Conservation (phyloP, 2,888 invertebrate genomes). For the Dione vanillae region DNA sequence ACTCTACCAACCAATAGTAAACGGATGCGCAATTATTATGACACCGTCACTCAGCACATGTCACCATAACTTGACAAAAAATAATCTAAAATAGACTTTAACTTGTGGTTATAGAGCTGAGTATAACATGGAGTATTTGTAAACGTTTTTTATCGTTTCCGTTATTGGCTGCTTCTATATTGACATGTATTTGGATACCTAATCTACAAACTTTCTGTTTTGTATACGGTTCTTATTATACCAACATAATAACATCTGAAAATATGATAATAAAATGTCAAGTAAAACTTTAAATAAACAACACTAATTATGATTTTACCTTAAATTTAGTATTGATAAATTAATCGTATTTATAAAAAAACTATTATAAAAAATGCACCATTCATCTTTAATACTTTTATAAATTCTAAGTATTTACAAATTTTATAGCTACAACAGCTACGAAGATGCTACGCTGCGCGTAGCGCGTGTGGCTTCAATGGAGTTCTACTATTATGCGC, state of each 20-base stretch:
- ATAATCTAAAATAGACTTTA: conserved; percentile 49
- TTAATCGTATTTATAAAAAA: neutral
- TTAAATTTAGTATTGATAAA: no score
- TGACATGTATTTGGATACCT: conserved; percentile 12
- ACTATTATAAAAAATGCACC: neutral
- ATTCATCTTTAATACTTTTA: neutral
- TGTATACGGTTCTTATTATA: no score
- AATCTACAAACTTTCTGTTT: no score
- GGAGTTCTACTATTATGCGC: neutral
- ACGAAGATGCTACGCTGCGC: conserved; percentile 24
- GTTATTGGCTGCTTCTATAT: conserved; percentile 61
- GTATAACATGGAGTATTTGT: conserved; percentile 41
- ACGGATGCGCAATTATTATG: conserved; percentile 75
- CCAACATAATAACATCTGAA: no score
- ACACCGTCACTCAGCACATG: conserved; percentile 71
- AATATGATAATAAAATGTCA: no score
- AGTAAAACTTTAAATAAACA: no score
- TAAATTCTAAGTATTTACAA: neutral
- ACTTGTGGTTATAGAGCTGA: neutral
- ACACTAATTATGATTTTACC: no score
- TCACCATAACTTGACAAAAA: conserved; percentile 53
- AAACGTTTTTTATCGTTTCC: conserved; percentile 50
- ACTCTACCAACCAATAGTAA: conserved; percentile 63
- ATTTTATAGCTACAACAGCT: conserved; percentile 1
- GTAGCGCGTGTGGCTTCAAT: neutral